Evolutionary conservation across 2,113 vertebrate genomes (phyloP).

Genomic region (Podarcis raffonei): DNA sequence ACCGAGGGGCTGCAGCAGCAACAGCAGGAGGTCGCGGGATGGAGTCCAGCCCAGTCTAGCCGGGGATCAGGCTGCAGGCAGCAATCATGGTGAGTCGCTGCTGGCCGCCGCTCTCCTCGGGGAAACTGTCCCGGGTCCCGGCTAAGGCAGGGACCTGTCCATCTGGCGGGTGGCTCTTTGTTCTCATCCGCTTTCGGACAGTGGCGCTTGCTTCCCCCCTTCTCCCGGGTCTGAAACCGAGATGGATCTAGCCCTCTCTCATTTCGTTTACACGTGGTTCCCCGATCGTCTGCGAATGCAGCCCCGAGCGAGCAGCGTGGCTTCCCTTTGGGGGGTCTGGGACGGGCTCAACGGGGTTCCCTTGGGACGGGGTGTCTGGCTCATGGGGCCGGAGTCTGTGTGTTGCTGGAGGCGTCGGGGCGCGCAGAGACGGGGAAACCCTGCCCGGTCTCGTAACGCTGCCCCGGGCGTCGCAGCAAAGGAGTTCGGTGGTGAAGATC

Average conservation of each 20-base stretch:
- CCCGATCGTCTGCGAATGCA: too few relatives aligned
- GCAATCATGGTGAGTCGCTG: conserved; percentile 56
- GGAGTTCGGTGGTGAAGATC: neutral
- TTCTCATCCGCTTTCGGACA: neutral
- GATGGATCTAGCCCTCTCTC: neutral
- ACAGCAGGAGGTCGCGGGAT: conserved; percentile 26
- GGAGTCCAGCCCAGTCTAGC: neutral
- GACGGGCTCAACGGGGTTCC: too few relatives aligned
- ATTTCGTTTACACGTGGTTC: neutral
- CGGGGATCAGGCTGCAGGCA: neutral
- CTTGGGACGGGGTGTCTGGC: neutral
- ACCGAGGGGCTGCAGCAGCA: neutral
- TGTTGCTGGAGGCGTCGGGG: too few relatives aligned
- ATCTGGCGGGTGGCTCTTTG: neutral
- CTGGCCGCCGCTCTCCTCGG: too few relatives aligned
- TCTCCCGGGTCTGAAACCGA: too few relatives aligned
- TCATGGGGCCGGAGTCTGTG: too few relatives aligned
- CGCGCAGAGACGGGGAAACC: neutral
- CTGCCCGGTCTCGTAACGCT: neutral
- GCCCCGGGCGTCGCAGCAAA: neutral
- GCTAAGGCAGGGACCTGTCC: neutral
- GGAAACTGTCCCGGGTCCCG: neutral
- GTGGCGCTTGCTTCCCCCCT: neutral
- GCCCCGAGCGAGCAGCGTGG: neutral
- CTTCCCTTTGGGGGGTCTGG: neutral